A percentile compares a stretch with the other conserved stretches of the same genome.
These are phyloP conservation scores for Eupelmus urozonus DNA, from an alignment of 2,888 invertebrate genomes.

Conservation along the genomic window DNA sequence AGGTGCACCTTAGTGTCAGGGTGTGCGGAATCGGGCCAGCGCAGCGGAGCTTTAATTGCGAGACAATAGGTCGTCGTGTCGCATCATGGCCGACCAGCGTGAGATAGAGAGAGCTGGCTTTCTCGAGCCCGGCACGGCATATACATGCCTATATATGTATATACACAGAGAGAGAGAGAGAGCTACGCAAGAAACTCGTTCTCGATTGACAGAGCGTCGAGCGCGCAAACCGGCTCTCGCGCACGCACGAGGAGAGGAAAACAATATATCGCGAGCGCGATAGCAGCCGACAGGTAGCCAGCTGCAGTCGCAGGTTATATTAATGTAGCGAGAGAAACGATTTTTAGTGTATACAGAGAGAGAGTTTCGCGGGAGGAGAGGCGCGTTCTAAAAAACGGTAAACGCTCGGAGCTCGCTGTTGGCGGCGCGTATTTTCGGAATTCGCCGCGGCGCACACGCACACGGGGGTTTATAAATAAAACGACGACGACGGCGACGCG, in stretches of 20 bases:
- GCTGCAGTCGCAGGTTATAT: not conserved
- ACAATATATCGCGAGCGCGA: too few species aligned
- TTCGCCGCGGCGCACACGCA: not conserved
- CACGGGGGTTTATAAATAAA: conserved; percentile 14
- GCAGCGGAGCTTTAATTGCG: conserved; percentile 26
- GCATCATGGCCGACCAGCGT: conserved; percentile 40
- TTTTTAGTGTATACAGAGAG: too few species aligned
- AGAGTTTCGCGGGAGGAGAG: too few species aligned
- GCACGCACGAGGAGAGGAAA: too few species aligned
- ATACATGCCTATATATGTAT: not conserved
- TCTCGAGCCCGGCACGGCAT: not conserved
- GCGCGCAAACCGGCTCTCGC: too few species aligned
- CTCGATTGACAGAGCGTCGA: too few species aligned
- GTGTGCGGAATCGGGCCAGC: not conserved
- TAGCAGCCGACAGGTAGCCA: too few species aligned
- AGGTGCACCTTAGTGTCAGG: too few species aligned
- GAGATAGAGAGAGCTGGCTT: conserved; percentile 12
- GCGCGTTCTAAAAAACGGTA: not conserved
- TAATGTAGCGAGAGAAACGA: not conserved
- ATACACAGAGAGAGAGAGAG: not conserved
- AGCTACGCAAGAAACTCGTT: too few species aligned
- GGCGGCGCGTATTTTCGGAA: conserved; percentile 13
- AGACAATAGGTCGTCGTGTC: conserved; percentile 22
- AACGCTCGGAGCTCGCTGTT: too few species aligned
- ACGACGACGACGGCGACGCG: not conserved